Conservation (phyloP, 2,113 vertebrate genomes). For the Marmota monax region DNA sequence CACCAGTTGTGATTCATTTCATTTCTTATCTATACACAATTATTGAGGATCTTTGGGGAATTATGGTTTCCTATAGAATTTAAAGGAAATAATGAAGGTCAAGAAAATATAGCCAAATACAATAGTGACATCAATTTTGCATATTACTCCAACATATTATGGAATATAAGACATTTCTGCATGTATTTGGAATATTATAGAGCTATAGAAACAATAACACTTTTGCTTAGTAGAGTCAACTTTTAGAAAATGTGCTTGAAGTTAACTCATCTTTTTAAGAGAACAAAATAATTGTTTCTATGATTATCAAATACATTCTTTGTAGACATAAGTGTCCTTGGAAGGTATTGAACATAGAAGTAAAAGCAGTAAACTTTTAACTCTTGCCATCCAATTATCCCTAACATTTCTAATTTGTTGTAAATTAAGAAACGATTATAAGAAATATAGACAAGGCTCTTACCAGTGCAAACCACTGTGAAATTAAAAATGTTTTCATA, state of each 20-base stretch:
- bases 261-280: conserved; percentile 26
- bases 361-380: conserved; percentile 52
- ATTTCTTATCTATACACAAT: conserved; percentile 59
- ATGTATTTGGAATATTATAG: not conserved
- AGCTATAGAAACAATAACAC: not conserved
- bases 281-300: conserved; percentile 43
- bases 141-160: conserved; percentile 42
- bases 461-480: not conserved
- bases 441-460: not conserved
- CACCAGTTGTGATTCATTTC: conserved; percentile 57
- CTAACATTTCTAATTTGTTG: conserved; percentile 47
- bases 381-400: conserved; percentile 36
- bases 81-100: conserved; percentile 81
- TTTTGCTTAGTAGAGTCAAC: conserved; percentile 40
- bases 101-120: conserved; percentile 73
- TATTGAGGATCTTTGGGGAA: conserved; percentile 59
- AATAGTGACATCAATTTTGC: conserved; percentile 41
- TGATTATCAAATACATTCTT: conserved; percentile 59
- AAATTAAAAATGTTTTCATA: not conserved
- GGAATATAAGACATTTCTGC: conserved; percentile 67
- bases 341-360: not conserved
- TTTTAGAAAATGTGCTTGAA: conserved; percentile 75
- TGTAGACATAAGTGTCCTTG: not conserved
- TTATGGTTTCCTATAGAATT: conserved; percentile 71
- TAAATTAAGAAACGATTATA: not conserved